A percentile compares a stretch with the other conserved stretches of the same genome.
Evolutionary conservation across 2,113 vertebrate species (phyloP).

Genomic region (Passer domesticus): DNA sequence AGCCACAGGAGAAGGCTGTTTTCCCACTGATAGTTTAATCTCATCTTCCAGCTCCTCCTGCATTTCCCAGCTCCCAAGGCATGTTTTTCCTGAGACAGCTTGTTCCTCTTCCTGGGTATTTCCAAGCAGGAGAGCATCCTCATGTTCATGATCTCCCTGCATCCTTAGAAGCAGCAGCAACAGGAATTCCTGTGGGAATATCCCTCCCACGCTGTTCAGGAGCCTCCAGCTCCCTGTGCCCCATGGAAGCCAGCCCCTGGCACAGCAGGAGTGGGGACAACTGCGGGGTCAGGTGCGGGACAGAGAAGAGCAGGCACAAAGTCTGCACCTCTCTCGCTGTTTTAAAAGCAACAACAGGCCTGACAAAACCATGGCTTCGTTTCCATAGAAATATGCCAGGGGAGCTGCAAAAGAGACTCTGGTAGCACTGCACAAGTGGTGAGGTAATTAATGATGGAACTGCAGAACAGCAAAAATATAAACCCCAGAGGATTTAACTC

Average conservation of each 20-base stretch:
- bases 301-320: background rate
- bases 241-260: background rate
- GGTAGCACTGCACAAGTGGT: background rate
- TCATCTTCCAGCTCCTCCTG: background rate
- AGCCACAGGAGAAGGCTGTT: background rate
- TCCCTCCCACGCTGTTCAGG: background rate
- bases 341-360: background rate
- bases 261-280: background rate
- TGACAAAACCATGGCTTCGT: background rate
- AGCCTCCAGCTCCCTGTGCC: background rate
- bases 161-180: background rate
- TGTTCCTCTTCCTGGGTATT: background rate
- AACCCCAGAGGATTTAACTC: background rate
- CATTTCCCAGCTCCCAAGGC: background rate
- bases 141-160: background rate
- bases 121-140: background rate
- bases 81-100: background rate
- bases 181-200: background rate
- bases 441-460: background rate
- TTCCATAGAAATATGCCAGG: slow-evolving; percentile 41
- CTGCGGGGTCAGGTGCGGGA: background rate
- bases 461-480: background rate
- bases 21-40: background rate
- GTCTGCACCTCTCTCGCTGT: background rate
- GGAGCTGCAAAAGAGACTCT: background rate